Conservation (phyloP, 2,888 invertebrate species). For the Nemotelus nigrinus region DNA sequence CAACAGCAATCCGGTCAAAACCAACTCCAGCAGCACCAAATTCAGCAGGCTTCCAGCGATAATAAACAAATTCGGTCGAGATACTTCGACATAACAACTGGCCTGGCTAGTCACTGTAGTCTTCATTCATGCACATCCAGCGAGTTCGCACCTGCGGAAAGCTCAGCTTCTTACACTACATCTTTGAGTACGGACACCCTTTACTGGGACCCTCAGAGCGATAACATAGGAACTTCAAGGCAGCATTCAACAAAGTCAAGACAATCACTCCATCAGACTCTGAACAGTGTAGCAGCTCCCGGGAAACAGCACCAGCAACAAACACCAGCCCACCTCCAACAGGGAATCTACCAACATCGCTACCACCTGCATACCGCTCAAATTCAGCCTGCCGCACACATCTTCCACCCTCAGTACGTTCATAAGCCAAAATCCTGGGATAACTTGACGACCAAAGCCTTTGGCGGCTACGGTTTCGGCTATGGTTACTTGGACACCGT, state of each 20-base stretch:
- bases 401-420: constrained; percentile 65
- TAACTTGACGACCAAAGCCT: constrained; percentile 85
- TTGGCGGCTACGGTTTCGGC: constrained; percentile 87
- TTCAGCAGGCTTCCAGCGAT: constrained; percentile 50
- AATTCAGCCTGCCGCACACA: constrained; percentile 63
- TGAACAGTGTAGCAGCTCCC: constrained; percentile 65
- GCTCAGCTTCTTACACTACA: constrained; percentile 84
- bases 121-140: constrained; percentile 85
- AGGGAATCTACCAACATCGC: constrained; percentile 60
- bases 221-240: constrained; percentile 60
- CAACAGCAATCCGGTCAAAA: constrained; percentile 67
- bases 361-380: constrained; percentile 64
- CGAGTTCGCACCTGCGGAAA: constrained; percentile 75
- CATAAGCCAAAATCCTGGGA: constrained; percentile 90
- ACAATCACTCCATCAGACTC: constrained; percentile 66
- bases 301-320: constrained; percentile 54
- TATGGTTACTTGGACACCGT: constrained; percentile 83
- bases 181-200: constrained; percentile 87
- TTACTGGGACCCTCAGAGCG: constrained; percentile 77
- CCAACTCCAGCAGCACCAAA: constrained; percentile 50
- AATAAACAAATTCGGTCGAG: constrained; percentile 66
- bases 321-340: constrained; percentile 63
- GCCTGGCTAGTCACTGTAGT: constrained; percentile 81
- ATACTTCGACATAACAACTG: constrained; percentile 74
- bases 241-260: constrained; percentile 72